These are phyloP conservation scores for Eristalinus sepulchralis DNA, from an alignment of 2,888 invertebrate genomes.

Conservation along the genomic window DNA sequence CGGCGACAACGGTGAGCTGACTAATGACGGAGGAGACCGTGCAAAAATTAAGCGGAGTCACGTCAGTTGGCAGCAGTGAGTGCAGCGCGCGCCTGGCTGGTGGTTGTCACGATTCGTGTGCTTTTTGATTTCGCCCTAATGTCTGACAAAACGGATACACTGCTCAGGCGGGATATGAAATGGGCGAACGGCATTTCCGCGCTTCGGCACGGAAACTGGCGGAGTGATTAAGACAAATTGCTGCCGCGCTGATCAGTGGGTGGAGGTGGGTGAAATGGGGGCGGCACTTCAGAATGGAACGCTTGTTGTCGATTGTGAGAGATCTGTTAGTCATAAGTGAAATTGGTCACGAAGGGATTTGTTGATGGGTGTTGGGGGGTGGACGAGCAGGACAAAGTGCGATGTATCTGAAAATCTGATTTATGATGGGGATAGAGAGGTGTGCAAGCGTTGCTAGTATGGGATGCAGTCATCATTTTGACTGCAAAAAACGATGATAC, in stretches of 20 bases:
- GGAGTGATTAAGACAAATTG: constrained; percentile 4
- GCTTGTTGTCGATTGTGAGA: background rate
- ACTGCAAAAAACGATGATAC: too few relatives aligned
- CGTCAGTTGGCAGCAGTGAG: constrained; percentile 33
- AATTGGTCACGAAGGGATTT: background rate
- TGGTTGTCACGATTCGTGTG: constrained; percentile 38
- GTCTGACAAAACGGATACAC: constrained; percentile 21
- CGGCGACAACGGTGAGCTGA: constrained; percentile 36
- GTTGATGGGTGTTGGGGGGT: background rate
- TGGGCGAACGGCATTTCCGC: background rate
- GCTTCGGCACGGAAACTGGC: background rate
- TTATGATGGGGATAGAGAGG: background rate
- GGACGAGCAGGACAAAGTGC: too few relatives aligned
- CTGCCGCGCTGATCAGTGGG: background rate
- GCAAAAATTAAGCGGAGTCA: constrained; percentile 53
- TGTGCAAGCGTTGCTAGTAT: too few relatives aligned
- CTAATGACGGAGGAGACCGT: constrained; percentile 46
- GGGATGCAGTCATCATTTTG: too few relatives aligned
- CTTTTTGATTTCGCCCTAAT: constrained; percentile 18
- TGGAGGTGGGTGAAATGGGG: background rate
- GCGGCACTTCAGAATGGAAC: background rate
- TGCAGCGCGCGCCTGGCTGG: constrained; percentile 18
- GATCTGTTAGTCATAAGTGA: background rate
- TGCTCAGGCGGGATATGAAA: constrained; percentile 1
- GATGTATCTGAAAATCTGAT: too few relatives aligned